These are phyloP conservation scores for Kryptolebias ocellatus DNA, from an alignment of 2,797 vertebrate species.

Conservation along the genomic window DNA sequence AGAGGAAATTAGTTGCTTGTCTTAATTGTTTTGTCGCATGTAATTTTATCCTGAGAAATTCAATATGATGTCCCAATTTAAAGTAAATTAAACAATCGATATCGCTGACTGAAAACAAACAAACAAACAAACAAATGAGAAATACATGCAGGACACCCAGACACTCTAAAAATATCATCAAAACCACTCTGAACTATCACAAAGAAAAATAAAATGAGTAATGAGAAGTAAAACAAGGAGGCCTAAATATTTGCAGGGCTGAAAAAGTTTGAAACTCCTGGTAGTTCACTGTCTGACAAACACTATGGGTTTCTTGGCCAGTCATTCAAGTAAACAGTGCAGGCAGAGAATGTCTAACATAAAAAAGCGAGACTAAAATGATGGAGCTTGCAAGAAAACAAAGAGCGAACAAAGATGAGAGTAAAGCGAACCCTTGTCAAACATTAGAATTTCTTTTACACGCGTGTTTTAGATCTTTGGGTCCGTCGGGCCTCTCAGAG, in stretches of 20 bases:
- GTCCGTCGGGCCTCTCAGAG: slow-evolving; percentile 49
- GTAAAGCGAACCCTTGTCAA: slow-evolving; percentile 44
- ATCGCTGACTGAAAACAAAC: slow-evolving; percentile 43
- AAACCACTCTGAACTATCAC: slow-evolving; percentile 42
- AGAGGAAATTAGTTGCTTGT: slow-evolving; percentile 49
- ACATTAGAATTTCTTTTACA: slow-evolving; percentile 54
- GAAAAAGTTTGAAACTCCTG: slow-evolving; percentile 30
- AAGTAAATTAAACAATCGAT: slow-evolving; percentile 66
- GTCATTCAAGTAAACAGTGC: slow-evolving; percentile 55
- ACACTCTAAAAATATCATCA: slow-evolving; percentile 48
- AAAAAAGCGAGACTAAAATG: slow-evolving; percentile 52
- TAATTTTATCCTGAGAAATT: slow-evolving; percentile 79
- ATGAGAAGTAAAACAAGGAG: slow-evolving; percentile 37
- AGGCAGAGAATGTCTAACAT: slow-evolving; percentile 57
- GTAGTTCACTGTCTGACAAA: slow-evolving; percentile 51
- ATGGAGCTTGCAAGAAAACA: slow-evolving; percentile 48
- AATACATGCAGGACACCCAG: slow-evolving; percentile 48
- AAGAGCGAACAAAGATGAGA: slow-evolving; percentile 51
- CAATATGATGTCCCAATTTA: slow-evolving; percentile 66
- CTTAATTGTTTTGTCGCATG: slow-evolving; percentile 46
- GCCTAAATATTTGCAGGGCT: slow-evolving; percentile 27
- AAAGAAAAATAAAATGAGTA: slow-evolving; percentile 34
- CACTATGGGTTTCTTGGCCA: slow-evolving; percentile 39
- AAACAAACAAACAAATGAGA: slow-evolving; percentile 25
- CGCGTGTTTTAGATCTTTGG: slow-evolving; percentile 51